Evolutionary conservation across 2,888 invertebrate species (phyloP).

Genomic region (Microctonus aethiopoides): DNA sequence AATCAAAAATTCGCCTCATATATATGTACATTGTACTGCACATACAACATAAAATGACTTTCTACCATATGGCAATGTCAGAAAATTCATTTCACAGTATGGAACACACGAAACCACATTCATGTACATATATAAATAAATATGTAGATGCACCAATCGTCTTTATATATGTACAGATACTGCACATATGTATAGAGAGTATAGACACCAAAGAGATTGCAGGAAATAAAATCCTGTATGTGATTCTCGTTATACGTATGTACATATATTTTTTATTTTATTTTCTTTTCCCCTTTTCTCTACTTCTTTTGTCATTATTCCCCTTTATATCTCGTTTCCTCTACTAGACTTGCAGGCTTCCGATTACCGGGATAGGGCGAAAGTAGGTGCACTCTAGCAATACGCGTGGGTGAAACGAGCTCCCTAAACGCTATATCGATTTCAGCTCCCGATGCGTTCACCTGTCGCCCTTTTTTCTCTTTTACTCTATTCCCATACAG

Average conservation of each 20-base stretch:
- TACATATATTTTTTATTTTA: no score
- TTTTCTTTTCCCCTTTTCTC: background rate
- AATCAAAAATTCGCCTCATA: background rate
- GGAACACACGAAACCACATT: background rate
- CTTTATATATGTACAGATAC: no score
- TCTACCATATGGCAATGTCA: no score
- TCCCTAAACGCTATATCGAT: constrained; percentile 60
- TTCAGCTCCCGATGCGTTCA: constrained; percentile 45
- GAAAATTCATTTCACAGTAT: no score
- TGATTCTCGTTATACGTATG: background rate
- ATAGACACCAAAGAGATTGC: background rate
- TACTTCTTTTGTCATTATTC: background rate
- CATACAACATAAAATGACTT: no score
- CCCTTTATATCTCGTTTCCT: background rate
- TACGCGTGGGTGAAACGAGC: constrained; percentile 55
- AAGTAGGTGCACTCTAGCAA: constrained; percentile 30
- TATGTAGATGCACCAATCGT: background rate
- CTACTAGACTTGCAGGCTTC: constrained; percentile 23
- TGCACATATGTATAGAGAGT: no score
- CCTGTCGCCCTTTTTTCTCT: constrained; percentile 32
- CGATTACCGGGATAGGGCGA: constrained; percentile 35
- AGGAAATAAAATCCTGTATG: background rate
- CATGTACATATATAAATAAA: background rate
- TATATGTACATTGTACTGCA: no score
- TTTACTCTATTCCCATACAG: background rate